These are phyloP conservation scores for Pangasius djambal DNA, from an alignment of 2,797 vertebrate species.

Conservation along the genomic window DNA sequence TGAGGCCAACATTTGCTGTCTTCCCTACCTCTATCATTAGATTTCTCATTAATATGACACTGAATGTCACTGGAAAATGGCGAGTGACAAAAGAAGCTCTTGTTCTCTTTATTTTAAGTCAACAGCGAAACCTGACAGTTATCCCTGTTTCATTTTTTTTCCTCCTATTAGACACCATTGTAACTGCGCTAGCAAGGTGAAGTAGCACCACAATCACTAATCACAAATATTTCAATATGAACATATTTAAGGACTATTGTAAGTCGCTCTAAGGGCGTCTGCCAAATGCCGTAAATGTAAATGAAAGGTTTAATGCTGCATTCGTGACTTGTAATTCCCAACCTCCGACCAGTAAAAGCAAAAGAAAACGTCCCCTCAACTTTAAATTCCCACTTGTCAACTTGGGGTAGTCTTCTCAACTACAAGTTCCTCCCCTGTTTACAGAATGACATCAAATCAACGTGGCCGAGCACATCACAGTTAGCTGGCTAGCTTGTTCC, in stretches of 20 bases:
- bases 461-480: no score
- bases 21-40: neutral
- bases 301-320: neutral
- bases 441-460: no score
- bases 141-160: no score
- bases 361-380: neutral
- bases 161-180: neutral
- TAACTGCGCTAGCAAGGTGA: neutral
- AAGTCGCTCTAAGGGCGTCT: no score
- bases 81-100: neutral
- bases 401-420: no score
- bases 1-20: neutral
- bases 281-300: no score
- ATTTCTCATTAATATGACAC: neutral
- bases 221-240: neutral
- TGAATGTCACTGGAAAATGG: neutral
- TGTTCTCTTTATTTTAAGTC: neutral
- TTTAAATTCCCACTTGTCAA: no score
- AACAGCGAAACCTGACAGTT: no score
- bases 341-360: neutral
- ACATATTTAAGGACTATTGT: no score
- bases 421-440: neutral
- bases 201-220: neutral
- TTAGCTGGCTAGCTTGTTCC: no score
- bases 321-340: no score